Evolutionary conservation across 2,113 vertebrate genomes (phyloP), one percentile per base, ranked within the genome.

Genomic region (Spermophilus dauricus): DNA sequence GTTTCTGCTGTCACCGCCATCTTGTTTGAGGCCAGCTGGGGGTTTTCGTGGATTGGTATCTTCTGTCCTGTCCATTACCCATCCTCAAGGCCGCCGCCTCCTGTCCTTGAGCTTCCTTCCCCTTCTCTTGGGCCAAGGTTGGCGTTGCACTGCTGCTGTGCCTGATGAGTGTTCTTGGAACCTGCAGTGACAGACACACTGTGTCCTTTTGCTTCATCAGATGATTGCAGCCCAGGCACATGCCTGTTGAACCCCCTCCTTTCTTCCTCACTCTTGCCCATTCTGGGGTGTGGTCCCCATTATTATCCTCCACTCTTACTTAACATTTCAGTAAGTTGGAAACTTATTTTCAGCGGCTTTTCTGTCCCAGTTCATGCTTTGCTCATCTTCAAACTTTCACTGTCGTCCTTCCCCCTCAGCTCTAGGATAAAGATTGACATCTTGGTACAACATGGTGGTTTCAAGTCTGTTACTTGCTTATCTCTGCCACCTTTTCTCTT

Each of bases 181-280:
- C 37, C 48, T 32, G 16, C 9, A 37, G 72, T 22, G 48, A 67
- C 78, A 34, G 28, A 1, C 4, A 13, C 45, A 45, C 45, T 63
- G 53, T 84, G 51, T 78, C 56, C 37, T 75, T 24, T 1, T 42
- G 65, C 48, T 85, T 86, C 24, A 34, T 83, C 28, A 37, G 2
- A 45, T 42, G 45, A 69, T 53, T 48, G 30, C 0, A 0, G 30
- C 45, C 72, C 34, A 51, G 80, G n/a, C 72, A 1, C 17, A 0
- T 6, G 51, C 16, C 63, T 53, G 65, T 76, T 51, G 53, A 86
- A 32, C 28, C 7, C 16, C 61, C 17, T 73, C 37, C n/a, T 80
- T 26, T 51, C 26, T n/a, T 56, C 13, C 2, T 80, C n/a, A 32
- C 39, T 61, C 2, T 37, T 45, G 48, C 73, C 63, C 2, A 5